Base-by-base conservation (phyloP, 2,888 invertebrate genomes). In the Drosophila anceps region DNA sequence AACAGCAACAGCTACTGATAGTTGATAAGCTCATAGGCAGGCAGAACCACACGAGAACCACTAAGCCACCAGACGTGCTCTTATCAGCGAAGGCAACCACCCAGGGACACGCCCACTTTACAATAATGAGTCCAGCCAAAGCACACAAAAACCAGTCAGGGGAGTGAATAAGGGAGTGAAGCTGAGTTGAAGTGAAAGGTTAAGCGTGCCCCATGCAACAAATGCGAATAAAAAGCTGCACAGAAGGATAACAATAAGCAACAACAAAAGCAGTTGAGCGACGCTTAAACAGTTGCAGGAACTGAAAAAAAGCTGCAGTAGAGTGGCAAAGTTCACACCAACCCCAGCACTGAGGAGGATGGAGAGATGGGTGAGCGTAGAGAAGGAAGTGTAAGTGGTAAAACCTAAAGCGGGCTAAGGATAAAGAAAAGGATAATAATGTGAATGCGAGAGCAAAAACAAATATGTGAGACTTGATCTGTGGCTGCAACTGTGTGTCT, bases 321-420 rank as follows among this genome's bases (percentile, higher is more conserved):
- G 90, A 91, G 92, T 92, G 92, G 82, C 88, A 92, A 90, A 90
- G 87, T 92, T 92, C 92, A 91, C 92, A 91, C 92, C 91, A 88
- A 91, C 87, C 88, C 88, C 75, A 37, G 31, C 31, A n/a, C 0
- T 1, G 53, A 50, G 27, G 18, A 15, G 29, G 33, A 18, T 10
- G 15, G 46, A 9, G n/a, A 4, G 1, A 8, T 8, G 20, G 24
- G 27, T 9, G n/a, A 24, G 24, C 29, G 50, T 1, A 24, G 46
- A 46, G 6, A 33, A 62, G 35, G 31, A 24, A 61, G 60, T 13
- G 39, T 18, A 43, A 51, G 43, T 24, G 33, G 51, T 55, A 64
- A 67, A 53, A 67, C 53, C 43, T 62, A 65, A 44, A 48, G 54
- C 58, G 50, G 46, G 46, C 59, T 61, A 67, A 64, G 68, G 57